Evolutionary conservation across 2,888 invertebrate genomes (phyloP).

Genomic region (Biston betularia): DNA sequence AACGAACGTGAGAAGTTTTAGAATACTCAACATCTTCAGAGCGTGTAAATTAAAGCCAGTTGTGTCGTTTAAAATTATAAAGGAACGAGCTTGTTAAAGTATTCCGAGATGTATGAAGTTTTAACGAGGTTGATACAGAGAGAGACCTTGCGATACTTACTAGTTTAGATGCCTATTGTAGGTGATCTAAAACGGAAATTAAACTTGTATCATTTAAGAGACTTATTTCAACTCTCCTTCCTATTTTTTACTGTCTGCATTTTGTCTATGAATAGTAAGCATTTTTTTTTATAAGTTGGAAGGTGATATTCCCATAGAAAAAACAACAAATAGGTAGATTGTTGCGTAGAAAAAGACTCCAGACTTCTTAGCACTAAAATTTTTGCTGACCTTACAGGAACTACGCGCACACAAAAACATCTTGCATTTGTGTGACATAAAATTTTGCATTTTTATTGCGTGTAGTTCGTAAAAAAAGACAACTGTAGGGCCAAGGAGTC

Average conservation of each 20-base stretch:
- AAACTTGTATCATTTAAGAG: conserved; percentile 26
- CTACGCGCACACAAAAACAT: too few relatives aligned
- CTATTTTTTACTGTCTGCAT: conserved; percentile 1
- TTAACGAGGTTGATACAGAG: conserved; percentile 65
- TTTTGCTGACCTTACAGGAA: too few relatives aligned
- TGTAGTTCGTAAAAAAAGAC: too few relatives aligned
- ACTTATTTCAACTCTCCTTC: conserved; percentile 20
- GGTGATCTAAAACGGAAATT: conserved; percentile 33
- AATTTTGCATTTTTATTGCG: too few relatives aligned
- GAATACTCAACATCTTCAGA: conserved; percentile 36
- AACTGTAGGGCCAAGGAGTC: too few relatives aligned
- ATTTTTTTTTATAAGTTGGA: too few relatives aligned
- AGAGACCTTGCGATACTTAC: conserved; percentile 56
- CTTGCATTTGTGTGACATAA: too few relatives aligned
- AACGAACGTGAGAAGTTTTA: neutral
- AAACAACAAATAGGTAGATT: too few relatives aligned
- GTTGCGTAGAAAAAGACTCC: too few relatives aligned
- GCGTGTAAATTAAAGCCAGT: conserved; percentile 57
- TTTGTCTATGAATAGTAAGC: too few relatives aligned
- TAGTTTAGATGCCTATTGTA: conserved; percentile 49
- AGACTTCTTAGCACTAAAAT: too few relatives aligned
- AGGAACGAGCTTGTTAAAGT: conserved; percentile 65
- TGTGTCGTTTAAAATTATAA: conserved; percentile 61
- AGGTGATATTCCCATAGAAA: too few relatives aligned
- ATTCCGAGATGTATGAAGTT: conserved; percentile 68